These are phyloP conservation scores for Cotesia typhae DNA, from an alignment of 1,140 invertebrate species.

Conservation along the genomic window DNA sequence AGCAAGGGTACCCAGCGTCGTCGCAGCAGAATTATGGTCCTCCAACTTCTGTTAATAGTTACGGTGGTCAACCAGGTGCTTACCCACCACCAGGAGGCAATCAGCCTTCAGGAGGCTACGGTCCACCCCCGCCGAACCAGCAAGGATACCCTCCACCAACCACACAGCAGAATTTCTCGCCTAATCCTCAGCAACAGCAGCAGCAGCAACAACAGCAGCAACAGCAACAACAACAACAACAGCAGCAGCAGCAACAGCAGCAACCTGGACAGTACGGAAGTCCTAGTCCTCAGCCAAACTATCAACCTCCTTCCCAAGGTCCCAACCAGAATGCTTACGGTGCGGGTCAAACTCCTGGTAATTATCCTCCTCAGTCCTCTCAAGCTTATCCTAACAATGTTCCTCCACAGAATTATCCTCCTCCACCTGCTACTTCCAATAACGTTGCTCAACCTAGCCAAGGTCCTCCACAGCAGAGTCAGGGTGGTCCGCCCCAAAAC, in stretches of 20 bases:
- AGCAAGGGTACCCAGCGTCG: slow-evolving; percentile 56
- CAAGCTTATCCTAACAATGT: slow-evolving; percentile 62
- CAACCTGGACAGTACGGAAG: slow-evolving; percentile 60
- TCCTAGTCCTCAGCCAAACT: slow-evolving; percentile 61
- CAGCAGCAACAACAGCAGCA: too few species aligned
- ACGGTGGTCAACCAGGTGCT: slow-evolving; percentile 59
- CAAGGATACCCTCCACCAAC: slow-evolving; percentile 61
- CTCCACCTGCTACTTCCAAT: slow-evolving; percentile 53
- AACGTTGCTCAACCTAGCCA: slow-evolving; percentile 52
- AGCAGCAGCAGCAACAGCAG: slow-evolving; percentile 54
- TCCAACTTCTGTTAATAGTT: slow-evolving; percentile 60
- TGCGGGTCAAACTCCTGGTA: slow-evolving; percentile 54
- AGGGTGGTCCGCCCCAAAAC: slow-evolving; percentile 54
- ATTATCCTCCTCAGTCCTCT: slow-evolving; percentile 58
- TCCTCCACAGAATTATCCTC: slow-evolving; percentile 60
- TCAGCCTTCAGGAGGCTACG: slow-evolving; percentile 59
- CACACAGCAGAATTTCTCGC: slow-evolving; percentile 58
- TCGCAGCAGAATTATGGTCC: slow-evolving; percentile 62
- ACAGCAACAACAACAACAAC: neutral
- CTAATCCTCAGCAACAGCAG: slow-evolving; percentile 51
- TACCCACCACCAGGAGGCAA: slow-evolving; percentile 57
- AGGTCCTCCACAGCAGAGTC: slow-evolving; percentile 57
- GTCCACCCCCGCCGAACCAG: slow-evolving; percentile 62
- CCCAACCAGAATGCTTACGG: slow-evolving; percentile 61
- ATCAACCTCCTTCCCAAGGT: slow-evolving; percentile 59